These are phyloP conservation scores for Bombyx mandarina DNA, from an alignment of 1,140 invertebrate species.

Conservation along the genomic window DNA sequence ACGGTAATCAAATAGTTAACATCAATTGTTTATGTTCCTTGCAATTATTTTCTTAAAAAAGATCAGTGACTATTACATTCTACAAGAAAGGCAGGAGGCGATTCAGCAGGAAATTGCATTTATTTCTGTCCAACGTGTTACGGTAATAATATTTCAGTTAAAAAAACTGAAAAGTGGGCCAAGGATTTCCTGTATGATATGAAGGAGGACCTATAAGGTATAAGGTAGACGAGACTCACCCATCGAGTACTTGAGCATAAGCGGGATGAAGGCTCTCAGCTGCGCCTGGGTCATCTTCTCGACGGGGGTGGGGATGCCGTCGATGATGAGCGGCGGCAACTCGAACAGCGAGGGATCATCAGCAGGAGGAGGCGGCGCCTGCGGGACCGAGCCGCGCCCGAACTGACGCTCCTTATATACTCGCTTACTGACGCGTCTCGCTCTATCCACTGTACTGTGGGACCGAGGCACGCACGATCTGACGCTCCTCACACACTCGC, in stretches of 20 bases:
- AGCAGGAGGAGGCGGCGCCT: conserved; percentile 91
- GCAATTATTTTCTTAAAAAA: too few species aligned
- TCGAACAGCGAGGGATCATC: conserved; percentile 95
- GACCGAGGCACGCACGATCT: background rate
- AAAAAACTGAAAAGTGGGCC: too few species aligned
- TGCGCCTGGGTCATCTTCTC: conserved; percentile 99
- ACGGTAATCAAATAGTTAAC: too few species aligned
- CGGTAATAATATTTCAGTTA: too few species aligned
- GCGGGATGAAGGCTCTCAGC: conserved; percentile 94
- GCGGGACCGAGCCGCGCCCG: conserved; percentile 24
- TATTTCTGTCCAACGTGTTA: too few species aligned
- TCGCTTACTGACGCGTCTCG: background rate
- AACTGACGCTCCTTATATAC: too few species aligned
- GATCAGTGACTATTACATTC: too few species aligned
- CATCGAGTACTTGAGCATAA: conserved; percentile 98
- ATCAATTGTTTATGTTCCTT: too few species aligned
- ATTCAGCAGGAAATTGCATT: too few species aligned
- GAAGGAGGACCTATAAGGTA: too few species aligned
- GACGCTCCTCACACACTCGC: too few species aligned
- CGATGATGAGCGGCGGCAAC: conserved; percentile 94
- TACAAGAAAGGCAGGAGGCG: too few species aligned
- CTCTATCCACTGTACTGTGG: background rate
- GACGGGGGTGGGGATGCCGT: conserved; percentile 97
- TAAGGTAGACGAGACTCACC: conserved; percentile 49
- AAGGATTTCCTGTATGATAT: background rate